Percentiles rank a stretch among this genome's conserved stretches.
phyloP scores from a whole-genome alignment of 2,797 vertebrate genomes.

The Cetoscarus ocellatus region DNA sequence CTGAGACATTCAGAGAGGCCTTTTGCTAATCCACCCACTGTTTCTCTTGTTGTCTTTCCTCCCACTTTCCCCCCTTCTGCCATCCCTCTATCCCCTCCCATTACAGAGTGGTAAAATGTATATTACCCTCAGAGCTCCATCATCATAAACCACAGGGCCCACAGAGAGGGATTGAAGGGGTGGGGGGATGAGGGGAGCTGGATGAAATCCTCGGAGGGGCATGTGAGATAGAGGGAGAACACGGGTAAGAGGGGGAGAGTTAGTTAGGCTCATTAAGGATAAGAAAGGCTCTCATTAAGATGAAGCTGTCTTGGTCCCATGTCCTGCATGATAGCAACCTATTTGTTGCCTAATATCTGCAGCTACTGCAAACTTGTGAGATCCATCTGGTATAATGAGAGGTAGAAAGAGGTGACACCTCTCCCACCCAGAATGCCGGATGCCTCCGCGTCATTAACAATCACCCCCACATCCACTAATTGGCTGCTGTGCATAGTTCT shows the following conservation, averaged over 20 bases:
- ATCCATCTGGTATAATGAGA: constrained; percentile 96
- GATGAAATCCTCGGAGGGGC: constrained; percentile 57
- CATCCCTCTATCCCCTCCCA: constrained; percentile 75
- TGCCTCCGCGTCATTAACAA: constrained; percentile 87
- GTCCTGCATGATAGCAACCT: constrained; percentile 92
- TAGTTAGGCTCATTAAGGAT: constrained; percentile 90
- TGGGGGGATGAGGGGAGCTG: constrained; percentile 67
- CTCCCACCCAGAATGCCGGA: constrained; percentile 86
- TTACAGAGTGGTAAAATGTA: constrained; percentile 93
- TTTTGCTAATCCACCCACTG: constrained; percentile 88
- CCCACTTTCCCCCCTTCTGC: constrained; percentile 36
- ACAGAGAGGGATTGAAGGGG: constrained; percentile 60
- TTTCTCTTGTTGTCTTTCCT: constrained; percentile 57
- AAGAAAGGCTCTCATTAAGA: constrained; percentile 92
- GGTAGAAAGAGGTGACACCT: constrained; percentile 85
- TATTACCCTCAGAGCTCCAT: constrained; percentile 92
- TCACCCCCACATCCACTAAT: constrained; percentile 89
- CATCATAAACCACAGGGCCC: constrained; percentile 89
- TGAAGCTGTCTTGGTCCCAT: constrained; percentile 88
- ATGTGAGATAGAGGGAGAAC: constrained; percentile 55
- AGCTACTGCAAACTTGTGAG: constrained; percentile 90
- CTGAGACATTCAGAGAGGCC: constrained; percentile 87
- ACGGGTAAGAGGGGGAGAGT: constrained; percentile 87
- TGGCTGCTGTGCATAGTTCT: constrained; percentile 86
- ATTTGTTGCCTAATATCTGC: constrained; percentile 96